These are phyloP conservation scores for Phorcus lineatus DNA, from an alignment of 2,888 invertebrate genomes.

Conservation along the genomic window DNA sequence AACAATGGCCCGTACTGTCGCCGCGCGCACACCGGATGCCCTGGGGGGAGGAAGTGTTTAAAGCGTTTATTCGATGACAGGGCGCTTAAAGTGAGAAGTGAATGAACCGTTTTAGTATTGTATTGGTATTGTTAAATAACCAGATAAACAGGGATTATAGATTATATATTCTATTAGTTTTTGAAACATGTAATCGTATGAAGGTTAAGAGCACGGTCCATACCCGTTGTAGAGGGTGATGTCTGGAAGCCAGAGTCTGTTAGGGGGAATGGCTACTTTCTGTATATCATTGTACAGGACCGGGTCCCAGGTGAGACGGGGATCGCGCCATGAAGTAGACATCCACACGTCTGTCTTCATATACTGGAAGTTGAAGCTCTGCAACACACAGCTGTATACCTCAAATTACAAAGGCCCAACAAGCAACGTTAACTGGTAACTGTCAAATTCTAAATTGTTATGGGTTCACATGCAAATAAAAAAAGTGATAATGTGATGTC, in stretches of 20 bases:
- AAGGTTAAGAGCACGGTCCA: conserved; percentile 3
- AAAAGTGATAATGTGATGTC: too few relatives aligned
- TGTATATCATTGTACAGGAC: conserved; percentile 43
- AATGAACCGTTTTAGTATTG: too few relatives aligned
- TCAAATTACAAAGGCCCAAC: too few relatives aligned
- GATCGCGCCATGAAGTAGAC: conserved; percentile 61
- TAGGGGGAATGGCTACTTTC: conserved; percentile 50
- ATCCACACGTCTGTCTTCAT: conserved; percentile 7
- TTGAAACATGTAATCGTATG: too few relatives aligned
- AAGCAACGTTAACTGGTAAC: too few relatives aligned
- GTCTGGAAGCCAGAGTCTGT: conserved; percentile 57
- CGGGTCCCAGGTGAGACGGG: conserved; percentile 65
- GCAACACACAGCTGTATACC: background rate
- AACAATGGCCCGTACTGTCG: conserved; percentile 65
- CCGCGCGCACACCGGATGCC: background rate
- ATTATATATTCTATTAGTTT: too few relatives aligned
- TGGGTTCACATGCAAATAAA: too few relatives aligned
- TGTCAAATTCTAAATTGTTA: too few relatives aligned
- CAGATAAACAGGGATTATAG: too few relatives aligned
- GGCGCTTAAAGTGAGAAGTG: too few relatives aligned
- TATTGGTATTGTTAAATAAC: too few relatives aligned
- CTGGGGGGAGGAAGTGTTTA: background rate
- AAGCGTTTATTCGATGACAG: background rate
- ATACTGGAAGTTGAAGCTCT: background rate
- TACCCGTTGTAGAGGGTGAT: conserved; percentile 58